Base-by-base conservation (phyloP, 2,797 vertebrate species). In the Cossypha caffra region DNA sequence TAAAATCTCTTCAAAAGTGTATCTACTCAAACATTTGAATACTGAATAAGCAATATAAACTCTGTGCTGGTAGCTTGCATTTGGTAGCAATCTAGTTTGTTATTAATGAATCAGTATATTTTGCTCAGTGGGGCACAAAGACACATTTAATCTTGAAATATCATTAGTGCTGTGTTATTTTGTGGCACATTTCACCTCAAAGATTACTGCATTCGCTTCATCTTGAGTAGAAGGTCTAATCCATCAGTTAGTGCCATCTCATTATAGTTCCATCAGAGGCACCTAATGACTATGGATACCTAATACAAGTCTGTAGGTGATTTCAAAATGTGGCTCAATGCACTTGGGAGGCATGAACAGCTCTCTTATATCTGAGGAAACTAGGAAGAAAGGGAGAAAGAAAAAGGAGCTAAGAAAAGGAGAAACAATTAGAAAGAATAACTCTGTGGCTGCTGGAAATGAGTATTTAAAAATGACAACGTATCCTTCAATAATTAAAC, bases 181-280 rank as follows among this genome's bases (percentile, higher is more conserved):
- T 86, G 84, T 88, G 54, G 37, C 76, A 74, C 31, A 63, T 86
- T 86, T 97, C 78, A 78, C 45, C 78, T 83, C 58, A 94, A 80
- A 96, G 78, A 88, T 93, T 92, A 51, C 74, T 43, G 14, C 47
- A 48, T 69, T 86, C 51, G 29, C 62, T 66, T 48, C 40, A 40
- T 74, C 45, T 55, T 66, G 54, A 64, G 37, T 61, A 80, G 62
- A 55, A 76, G 54, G 71, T n/a, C 58, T 91, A 74, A 74, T 71
- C 67, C 62, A 93, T 95, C 94, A 93, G 71, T 82, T 74, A 85
- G 64, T 73, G 62, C n/a, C 71, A 38, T 88, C 67, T 94, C 88
- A 85, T 91, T 92, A 88, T 23, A 88, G 84, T 85, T 86, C 50
- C 64, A 82, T 88, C 42, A 84, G 40, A 75, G 59, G 59, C 25